Base-by-base conservation (phyloP, 2,113 vertebrate species). In the Crotalus tigris region DNA sequence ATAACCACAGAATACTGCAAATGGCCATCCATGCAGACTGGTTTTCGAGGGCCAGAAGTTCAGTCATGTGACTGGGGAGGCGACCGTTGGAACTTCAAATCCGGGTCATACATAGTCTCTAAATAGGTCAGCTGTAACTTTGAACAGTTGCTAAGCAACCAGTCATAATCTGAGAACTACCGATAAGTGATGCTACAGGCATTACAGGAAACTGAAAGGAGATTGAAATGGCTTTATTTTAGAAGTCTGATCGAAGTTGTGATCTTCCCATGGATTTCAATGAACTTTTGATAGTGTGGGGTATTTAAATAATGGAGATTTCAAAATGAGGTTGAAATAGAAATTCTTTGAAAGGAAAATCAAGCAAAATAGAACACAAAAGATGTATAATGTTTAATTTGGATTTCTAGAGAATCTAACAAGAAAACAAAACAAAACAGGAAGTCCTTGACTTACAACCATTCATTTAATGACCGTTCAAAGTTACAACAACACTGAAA, bases 181-280 rank as follows among this genome's bases (percentile, higher is more conserved):
- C 10, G 26, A 12, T 64, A 87, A 95, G 89, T 95, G 94, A 93
- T 90, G 96, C 93, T 95, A 85, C 24, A 51, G 21, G 61, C 26
- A 87, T 86, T 85, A 94, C 93, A 96, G 94, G 95, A 97, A 96
- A 94, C 93, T 93, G 94, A 93, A 92, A 96, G 97, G 92, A 93
- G 93, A 95, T 95, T 90, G 49, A 54, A 91, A 92, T 93, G 92
- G 90, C 2, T 9, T 12, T 92, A 39, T 9, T 17, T 33, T 92
- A 88, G 21, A 85, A 39, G 90, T 33, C 88, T 89, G 29, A 81
- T 90, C 44, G 75, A 88, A 90, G 46, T 0, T 23, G 57, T 57
- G 39, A 39, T 57, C 58, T 13, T 59, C 64, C 51, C 33, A 26
- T 46, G 92, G 61, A 21, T 88, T 94, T 85, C 51, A 90, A 85